These are phyloP conservation scores for Apomyelois bistriatella DNA, from an alignment of 2,888 invertebrate species.

Conservation along the genomic window DNA sequence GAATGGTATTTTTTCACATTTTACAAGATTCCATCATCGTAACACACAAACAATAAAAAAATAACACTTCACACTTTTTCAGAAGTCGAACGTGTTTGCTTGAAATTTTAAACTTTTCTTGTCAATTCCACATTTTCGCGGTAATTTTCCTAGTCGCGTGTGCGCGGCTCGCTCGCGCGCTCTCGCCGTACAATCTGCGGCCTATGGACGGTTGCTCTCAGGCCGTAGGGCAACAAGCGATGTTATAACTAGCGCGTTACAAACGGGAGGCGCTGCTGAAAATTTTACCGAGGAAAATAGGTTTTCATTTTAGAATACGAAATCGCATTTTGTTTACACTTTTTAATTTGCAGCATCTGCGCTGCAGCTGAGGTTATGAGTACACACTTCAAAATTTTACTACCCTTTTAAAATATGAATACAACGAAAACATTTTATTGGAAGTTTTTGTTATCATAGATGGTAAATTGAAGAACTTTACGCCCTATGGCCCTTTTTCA, in stretches of 20 bases:
- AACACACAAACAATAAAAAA: slow-evolving; percentile 8
- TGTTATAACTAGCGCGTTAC: not conserved
- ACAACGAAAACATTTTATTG: no score
- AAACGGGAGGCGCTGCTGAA: slow-evolving; percentile 10
- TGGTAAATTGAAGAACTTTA: no score
- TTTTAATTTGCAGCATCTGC: not conserved
- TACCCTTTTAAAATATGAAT: no score
- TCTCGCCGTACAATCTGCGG: slow-evolving; percentile 43
- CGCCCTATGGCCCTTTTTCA: no score
- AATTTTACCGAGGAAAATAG: slow-evolving; percentile 2
- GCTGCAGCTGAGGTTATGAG: no score
- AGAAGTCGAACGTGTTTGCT: not conserved
- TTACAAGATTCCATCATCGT: slow-evolving; percentile 19
- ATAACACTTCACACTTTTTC: slow-evolving; percentile 29
- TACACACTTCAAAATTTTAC: no score
- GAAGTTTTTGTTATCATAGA: no score
- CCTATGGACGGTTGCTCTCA: slow-evolving; percentile 41
- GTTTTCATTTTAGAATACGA: not conserved
- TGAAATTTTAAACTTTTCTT: slow-evolving; percentile 33
- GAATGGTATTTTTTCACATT: not conserved
- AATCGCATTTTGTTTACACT: not conserved
- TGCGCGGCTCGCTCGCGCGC: slow-evolving; percentile 50
- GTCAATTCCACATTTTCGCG: slow-evolving; percentile 74
- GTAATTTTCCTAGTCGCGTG: slow-evolving; percentile 67
- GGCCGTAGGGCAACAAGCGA: slow-evolving; percentile 4